Percentiles rank a stretch among this genome's conserved stretches.
These are phyloP conservation scores for Menura novaehollandiae DNA, from an alignment of 2,113 vertebrate species.

Conservation along the genomic window DNA sequence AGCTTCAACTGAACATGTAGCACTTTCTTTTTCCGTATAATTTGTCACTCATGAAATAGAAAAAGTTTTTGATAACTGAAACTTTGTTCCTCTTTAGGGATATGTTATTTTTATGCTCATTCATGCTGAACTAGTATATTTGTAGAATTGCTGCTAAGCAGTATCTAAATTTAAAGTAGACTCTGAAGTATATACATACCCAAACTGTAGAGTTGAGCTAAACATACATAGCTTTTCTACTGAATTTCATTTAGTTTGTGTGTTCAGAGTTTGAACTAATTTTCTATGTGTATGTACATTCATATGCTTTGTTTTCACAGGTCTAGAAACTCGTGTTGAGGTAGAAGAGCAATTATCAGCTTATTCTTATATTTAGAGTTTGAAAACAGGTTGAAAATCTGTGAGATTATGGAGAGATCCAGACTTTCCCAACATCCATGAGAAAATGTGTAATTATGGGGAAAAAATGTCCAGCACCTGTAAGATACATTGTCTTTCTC, in stretches of 20 bases:
- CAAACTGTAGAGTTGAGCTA: background rate
- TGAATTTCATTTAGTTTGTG: background rate
- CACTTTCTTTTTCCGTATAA: background rate
- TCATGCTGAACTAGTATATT: background rate
- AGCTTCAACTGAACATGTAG: background rate
- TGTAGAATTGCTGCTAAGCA: background rate
- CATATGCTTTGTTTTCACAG: background rate
- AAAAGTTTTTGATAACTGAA: background rate
- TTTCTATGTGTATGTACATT: background rate
- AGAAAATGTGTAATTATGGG: background rate
- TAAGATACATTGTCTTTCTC: background rate
- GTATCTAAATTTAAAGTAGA: background rate
- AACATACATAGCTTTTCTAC: background rate
- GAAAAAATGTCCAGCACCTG: background rate
- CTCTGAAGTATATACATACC: background rate
- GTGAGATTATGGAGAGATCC: background rate
- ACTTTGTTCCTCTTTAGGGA: background rate
- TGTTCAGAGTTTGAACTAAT: background rate
- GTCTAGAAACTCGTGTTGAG: background rate
- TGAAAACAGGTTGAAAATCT: background rate
- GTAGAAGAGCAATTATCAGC: background rate
- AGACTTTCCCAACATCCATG: background rate
- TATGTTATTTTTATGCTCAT: background rate
- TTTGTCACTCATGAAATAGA: background rate
- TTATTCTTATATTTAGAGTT: background rate